Percentiles rank a stretch among this genome's conserved stretches.
Evolutionary conservation across 1,140 invertebrate species (phyloP).

Genomic region (Drosophila kikkawai): DNA sequence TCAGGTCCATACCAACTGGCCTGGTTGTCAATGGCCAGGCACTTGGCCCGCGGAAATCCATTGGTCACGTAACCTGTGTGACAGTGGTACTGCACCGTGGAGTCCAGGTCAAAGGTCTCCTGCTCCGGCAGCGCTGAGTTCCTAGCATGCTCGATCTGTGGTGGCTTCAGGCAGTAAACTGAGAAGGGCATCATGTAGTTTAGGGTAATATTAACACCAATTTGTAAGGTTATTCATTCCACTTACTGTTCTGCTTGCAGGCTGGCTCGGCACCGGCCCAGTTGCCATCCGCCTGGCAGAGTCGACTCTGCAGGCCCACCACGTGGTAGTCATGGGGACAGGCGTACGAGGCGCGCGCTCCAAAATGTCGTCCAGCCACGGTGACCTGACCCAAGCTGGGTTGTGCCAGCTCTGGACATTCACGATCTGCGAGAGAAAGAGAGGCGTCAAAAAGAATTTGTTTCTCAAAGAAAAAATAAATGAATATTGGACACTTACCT

Average conservation of each 20-base stretch:
- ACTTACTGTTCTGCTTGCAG: constrained; percentile 94
- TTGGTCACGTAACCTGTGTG: constrained; percentile 86
- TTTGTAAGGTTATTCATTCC: not conserved
- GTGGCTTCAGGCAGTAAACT: constrained; percentile 95
- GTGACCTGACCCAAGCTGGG: constrained; percentile 90
- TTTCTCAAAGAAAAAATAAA: no score
- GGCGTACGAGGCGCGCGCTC: constrained; percentile 91
- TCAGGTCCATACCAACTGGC: constrained; percentile 97
- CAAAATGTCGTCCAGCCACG: constrained; percentile 91
- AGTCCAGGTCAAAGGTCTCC: constrained; percentile 92
- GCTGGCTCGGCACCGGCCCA: constrained; percentile 95
- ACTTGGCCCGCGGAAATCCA: constrained; percentile 87
- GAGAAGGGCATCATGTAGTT: constrained; percentile 8
- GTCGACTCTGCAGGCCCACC: constrained; percentile 92
- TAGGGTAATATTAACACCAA: accelerated
- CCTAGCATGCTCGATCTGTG: constrained; percentile 93
- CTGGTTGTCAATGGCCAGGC: constrained; percentile 93
- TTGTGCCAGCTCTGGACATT: constrained; percentile 91
- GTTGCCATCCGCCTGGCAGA: constrained; percentile 95
- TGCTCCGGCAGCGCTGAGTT: constrained; percentile 94
- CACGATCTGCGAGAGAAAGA: constrained; percentile 88
- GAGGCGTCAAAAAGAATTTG: no score
- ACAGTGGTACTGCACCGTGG: constrained; percentile 95
- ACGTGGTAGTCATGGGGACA: constrained; percentile 95
- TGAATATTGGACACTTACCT: constrained; percentile 84